Evolutionary conservation across 2,888 invertebrate genomes (phyloP).

Genomic region (Drosophila paramelanica): DNA sequence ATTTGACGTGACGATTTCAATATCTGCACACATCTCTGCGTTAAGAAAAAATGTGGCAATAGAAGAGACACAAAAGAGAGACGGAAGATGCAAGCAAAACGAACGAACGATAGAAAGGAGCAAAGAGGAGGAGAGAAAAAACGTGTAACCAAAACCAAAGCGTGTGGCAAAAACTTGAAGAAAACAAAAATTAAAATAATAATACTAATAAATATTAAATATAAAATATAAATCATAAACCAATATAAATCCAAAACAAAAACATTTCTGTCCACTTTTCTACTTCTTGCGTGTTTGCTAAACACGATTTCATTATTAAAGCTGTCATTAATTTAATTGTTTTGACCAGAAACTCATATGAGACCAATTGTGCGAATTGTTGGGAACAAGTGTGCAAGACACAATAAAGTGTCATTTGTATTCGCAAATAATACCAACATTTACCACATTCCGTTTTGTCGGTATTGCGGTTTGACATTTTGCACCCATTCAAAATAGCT

Average conservation of each 20-base stretch:
- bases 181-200: background rate
- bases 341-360: conserved; percentile 48
- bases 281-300: conserved; percentile 33
- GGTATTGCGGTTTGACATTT: conserved; percentile 39
- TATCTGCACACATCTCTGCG: conserved; percentile 89
- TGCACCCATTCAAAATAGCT: conserved; percentile 16
- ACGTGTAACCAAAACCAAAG: conserved; percentile 24
- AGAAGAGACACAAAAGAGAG: conserved; percentile 85
- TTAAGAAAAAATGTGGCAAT: conserved; percentile 86
- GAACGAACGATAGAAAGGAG: conserved; percentile 63
- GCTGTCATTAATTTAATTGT: conserved; percentile 70
- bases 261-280: background rate
- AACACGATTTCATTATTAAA: conserved; percentile 15
- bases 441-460: conserved; percentile 39
- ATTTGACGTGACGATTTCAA: conserved; percentile 94
- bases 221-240: background rate
- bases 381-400: conserved; percentile 27
- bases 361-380: conserved; percentile 33
- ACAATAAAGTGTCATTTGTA: conserved; percentile 9
- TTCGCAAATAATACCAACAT: conserved; percentile 12
- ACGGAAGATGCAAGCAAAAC: conserved; percentile 79
- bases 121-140: conserved; percentile 43
- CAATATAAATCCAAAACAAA: background rate
- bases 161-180: conserved; percentile 20
- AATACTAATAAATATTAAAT: background rate